A percentile compares a stretch with the other conserved stretches of the same genome.
Evolutionary conservation across 2,888 invertebrate species (phyloP).

Genomic region (Lithophane socia): DNA sequence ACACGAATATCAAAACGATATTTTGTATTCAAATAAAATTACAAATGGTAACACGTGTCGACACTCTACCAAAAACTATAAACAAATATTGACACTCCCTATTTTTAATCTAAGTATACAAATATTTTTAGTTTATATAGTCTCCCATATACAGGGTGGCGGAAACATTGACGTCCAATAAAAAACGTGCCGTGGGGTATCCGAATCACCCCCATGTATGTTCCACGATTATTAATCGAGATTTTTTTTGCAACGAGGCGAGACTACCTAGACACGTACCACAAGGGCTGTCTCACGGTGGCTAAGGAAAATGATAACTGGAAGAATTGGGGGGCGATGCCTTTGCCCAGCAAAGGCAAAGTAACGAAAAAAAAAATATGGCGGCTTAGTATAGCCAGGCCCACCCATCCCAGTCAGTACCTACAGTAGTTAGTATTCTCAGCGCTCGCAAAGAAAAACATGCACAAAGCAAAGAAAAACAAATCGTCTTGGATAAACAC

Average conservation of each 20-base stretch:
- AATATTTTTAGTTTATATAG: neutral
- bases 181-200: too few species aligned
- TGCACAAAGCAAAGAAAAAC: slow-evolving; percentile 17
- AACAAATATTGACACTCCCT: neutral
- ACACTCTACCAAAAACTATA: neutral
- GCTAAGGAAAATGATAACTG: too few species aligned
- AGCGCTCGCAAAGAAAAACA: neutral
- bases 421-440: neutral
- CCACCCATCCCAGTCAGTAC: too few species aligned
- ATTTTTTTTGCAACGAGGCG: too few species aligned
- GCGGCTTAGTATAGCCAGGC: neutral
- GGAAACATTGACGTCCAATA: too few species aligned
- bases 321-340: too few species aligned
- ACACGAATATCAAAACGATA: neutral
- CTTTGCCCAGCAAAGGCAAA: too few species aligned
- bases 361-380: too few species aligned
- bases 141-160: neutral
- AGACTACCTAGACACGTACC: too few species aligned
- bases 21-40: neutral
- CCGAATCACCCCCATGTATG: too few species aligned
- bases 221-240: too few species aligned
- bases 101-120: neutral
- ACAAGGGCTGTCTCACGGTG: too few species aligned
- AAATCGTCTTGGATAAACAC: slow-evolving; percentile 31
- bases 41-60: neutral